Evolutionary conservation across 2,113 vertebrate species (phyloP), one percentile per base, ranked within the genome.

Genomic region (Alligator sinensis): DNA sequence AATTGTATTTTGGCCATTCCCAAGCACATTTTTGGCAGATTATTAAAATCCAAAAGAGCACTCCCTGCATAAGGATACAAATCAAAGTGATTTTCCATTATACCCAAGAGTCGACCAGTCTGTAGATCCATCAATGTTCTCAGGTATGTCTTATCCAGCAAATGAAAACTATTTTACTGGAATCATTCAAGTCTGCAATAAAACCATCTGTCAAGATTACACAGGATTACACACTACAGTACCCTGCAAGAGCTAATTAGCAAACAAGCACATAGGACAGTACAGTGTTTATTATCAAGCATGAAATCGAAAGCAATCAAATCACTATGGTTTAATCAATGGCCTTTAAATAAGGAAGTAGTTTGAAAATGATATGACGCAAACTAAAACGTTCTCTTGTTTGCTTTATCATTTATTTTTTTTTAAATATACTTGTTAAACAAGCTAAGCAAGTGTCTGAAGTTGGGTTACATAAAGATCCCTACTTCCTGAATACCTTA

Each of bases 341-440:
- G 93, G 90, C 66, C 78, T 89, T 84, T 89, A 96, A 88, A 95
- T 59, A 76, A 91, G 94, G 93, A 97, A 95, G 82, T 17, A 80
- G 75, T 27, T 68, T 72, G 47, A 90, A 91, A 96, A 94, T 22
- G 63, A 12, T 16, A 61, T 4, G 60, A 25, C 22, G 80, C 38
- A 59, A 94, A 95, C 80, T 24, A 88, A 82, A 91, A 62, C 24
- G 25, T 9, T 77, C 54, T 28, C 64, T 77, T 88, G 77, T 81
- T 18, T 59, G 75, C 63, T 79, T 92, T 77, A n/a, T n/a, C 89
- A 8, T 34, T 92, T 77, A 25, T 19, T 91, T 55, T 17, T 74
- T 6, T 11, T 11, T 62, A 82, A 88, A 54, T 21, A 38, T 0
- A 3, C 4, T 60, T 72, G 22, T 27, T 79, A 61, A 79, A 77